Conservation (phyloP, 2,113 vertebrate genomes). For the Brachypodius melanocephalos region DNA sequence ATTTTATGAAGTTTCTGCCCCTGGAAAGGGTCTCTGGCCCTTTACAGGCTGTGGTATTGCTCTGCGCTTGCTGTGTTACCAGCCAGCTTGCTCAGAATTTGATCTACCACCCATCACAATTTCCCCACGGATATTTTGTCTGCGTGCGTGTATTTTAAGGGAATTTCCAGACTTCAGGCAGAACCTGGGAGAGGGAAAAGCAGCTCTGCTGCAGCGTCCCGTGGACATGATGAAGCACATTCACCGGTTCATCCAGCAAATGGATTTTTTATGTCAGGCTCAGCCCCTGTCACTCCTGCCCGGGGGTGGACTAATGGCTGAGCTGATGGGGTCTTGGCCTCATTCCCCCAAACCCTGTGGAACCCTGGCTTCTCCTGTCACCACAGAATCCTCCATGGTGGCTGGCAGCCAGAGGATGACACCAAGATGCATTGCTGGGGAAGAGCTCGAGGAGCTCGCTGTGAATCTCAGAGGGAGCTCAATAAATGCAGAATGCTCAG, state of each 20-base stretch:
- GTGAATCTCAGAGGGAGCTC: fast-evolving
- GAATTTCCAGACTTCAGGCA: not conserved
- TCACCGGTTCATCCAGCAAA: not conserved
- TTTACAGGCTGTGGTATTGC: not conserved
- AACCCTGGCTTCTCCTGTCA: not conserved
- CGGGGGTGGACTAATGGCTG: not conserved
- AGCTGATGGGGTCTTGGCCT: not conserved
- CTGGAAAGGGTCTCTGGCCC: not conserved
- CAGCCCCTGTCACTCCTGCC: not conserved
- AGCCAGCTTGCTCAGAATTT: not conserved
- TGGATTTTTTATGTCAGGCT: not conserved
- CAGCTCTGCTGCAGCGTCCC: not conserved
- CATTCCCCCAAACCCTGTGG: fast-evolving
- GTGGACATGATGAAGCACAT: not conserved
- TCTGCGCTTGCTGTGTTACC: not conserved
- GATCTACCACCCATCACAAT: not conserved
- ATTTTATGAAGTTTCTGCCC: not conserved
- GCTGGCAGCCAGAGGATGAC: not conserved
- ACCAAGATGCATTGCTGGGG: not conserved
- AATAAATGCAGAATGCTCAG: fast-evolving
- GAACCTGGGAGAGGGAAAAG: not conserved
- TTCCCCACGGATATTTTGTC: not conserved
- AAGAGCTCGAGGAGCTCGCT: not conserved
- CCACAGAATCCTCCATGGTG: not conserved
- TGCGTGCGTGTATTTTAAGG: not conserved